Evolutionary conservation across 2,888 invertebrate species (phyloP), one percentile per base, ranked within the genome.

Genomic region (Oxytorus armatus): DNA sequence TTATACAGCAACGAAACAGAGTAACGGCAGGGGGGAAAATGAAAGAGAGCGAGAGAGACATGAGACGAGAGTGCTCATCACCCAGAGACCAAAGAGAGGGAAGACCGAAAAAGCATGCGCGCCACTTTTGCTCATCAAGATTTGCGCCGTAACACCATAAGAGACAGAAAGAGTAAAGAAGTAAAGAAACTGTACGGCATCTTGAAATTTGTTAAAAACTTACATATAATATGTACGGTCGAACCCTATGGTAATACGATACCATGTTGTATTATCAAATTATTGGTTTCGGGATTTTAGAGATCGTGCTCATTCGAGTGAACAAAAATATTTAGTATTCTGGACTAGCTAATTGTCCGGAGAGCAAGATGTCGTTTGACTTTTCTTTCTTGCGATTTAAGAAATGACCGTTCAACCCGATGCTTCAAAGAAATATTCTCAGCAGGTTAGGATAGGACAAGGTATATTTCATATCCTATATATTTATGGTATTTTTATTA

Each of bases 1-100:
- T 85, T 85, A 84, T 83, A 84, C 84, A 72, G 85, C 82, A 79
- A 83, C 84, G 53, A 55, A 39, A 53, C 4, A 33, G 61, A 42
- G n/a, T 29, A 57, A 68, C 14, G 3, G 10, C 10, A 25, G 14
- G 51, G 23, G 7, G 21, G 3, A 16, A 16, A n/a, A 29, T 3
- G 55, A 53, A 42, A 23, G 14, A 14, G 23, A 23, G 14, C 10
- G 23, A 23, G 25, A 53, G 11, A 23, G 39, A 39, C 14, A 23
- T n/a, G 7, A 7, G 16, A 44, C 1, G 36, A 18, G 18, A 4
- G 29, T 5, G 4, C 55, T 33, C 29, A 18, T 33, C 29, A 18
- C 18, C 23, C n/a, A 36, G 1, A 36, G 3, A 72, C 51, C 16
- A 57, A 59, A 74, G 69, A 68, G 39, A 36, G 39, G 44, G 11